Percentiles rank a stretch among this genome's conserved stretches.
phyloP scores from a whole-genome alignment of 2,797 vertebrate species.

The Typhlichthys subterraneus region DNA sequence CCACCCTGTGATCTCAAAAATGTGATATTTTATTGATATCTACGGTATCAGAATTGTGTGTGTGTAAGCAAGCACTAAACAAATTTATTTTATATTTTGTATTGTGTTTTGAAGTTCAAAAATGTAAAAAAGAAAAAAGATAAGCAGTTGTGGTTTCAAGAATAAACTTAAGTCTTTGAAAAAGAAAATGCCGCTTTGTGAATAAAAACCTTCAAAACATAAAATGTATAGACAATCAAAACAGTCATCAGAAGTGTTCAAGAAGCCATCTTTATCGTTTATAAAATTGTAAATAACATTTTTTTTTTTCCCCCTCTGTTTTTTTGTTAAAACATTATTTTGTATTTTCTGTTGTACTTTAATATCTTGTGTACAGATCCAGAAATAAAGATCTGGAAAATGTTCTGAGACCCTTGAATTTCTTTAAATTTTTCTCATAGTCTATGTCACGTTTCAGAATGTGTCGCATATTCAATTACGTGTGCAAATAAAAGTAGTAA shows the following conservation, averaged over 20 bases:
- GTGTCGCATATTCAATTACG: too few species aligned
- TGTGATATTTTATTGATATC: conserved; percentile 79
- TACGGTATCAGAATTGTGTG: conserved; percentile 72
- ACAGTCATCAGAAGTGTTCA: conserved; percentile 90
- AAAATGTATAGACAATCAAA: conserved; percentile 95
- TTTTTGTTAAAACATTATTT: conserved; percentile 96
- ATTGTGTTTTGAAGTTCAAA: conserved; percentile 79
- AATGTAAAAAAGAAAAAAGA: conserved; percentile 46
- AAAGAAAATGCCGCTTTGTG: conserved; percentile 72
- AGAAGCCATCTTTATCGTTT: conserved; percentile 95
- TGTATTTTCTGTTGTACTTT: conserved; percentile 99
- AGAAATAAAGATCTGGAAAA: conserved; percentile 99
- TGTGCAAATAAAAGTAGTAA: too few species aligned
- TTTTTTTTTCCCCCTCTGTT: conserved; percentile 56
- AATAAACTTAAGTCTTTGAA: conserved; percentile 57
- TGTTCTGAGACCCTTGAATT: conserved; percentile 36
- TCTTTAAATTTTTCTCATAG: neutral
- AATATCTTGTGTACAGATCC: conserved; percentile 99
- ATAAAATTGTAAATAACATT: conserved; percentile 99
- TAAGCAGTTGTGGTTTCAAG: conserved; percentile 66
- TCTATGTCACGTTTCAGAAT: too few species aligned
- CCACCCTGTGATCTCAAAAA: conserved; percentile 78
- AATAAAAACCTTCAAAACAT: conserved; percentile 77
- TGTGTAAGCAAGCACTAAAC: conserved; percentile 74
- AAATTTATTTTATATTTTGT: conserved; percentile 79